A percentile compares a stretch with the other conserved stretches of the same genome.
These are phyloP conservation scores for Cheilosia scutellata DNA, from an alignment of 2,888 invertebrate species.

Conservation along the genomic window DNA sequence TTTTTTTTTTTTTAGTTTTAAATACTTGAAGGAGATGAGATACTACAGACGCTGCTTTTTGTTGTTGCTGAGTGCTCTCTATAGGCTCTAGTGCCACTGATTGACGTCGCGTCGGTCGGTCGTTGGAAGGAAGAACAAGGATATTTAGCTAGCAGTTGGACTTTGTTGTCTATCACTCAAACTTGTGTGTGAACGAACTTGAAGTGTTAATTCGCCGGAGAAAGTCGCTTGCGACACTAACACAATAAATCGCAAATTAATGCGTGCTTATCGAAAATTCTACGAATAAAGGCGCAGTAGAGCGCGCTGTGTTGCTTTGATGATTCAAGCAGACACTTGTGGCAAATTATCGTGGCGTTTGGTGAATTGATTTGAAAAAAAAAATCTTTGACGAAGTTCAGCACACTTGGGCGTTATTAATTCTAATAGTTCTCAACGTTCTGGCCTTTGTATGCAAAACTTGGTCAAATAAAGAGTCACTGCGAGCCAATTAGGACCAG, in stretches of 20 bases:
- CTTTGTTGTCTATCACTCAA: slow-evolving; percentile 35
- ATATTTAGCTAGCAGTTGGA: slow-evolving; percentile 50
- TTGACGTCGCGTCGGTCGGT: slow-evolving; percentile 24
- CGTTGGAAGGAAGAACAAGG: slow-evolving; percentile 1
- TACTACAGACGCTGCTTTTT: slow-evolving; percentile 50
- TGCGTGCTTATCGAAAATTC: background rate
- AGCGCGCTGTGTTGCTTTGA: slow-evolving; percentile 28
- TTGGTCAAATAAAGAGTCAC: too few relatives aligned
- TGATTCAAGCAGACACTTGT: slow-evolving; percentile 23
- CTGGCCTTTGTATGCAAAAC: background rate
- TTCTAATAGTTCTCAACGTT: background rate
- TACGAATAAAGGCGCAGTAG: slow-evolving; percentile 5
- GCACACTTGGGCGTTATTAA: slow-evolving; percentile 28
- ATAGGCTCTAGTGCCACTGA: slow-evolving; percentile 12
- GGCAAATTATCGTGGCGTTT: slow-evolving; percentile 7
- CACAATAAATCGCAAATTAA: slow-evolving; percentile 38
- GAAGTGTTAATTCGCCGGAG: slow-evolving; percentile 4
- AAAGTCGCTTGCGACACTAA: background rate
- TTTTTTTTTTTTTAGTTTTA: slow-evolving; percentile 46
- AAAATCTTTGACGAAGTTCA: background rate
- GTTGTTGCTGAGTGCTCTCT: slow-evolving; percentile 46
- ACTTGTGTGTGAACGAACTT: too few relatives aligned
- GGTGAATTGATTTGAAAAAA: slow-evolving; percentile 10
- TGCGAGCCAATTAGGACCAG: too few relatives aligned
- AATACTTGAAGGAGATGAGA: slow-evolving; percentile 51